phyloP scores from a whole-genome alignment of 2,797 vertebrate species.

The Falco novaeseelandiae region DNA sequence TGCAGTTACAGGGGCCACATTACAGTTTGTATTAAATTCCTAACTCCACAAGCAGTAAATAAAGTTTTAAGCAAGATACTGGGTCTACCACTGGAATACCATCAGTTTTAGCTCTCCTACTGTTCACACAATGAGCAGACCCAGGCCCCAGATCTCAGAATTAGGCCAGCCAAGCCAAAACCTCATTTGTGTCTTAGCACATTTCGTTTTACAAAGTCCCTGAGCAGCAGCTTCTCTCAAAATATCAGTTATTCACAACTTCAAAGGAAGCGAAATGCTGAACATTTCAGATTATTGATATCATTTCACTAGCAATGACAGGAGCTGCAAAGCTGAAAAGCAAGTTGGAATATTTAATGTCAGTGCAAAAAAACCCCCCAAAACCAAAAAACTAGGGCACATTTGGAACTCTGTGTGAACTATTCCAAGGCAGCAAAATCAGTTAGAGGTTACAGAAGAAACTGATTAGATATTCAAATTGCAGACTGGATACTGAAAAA shows the following conservation, averaged over 20 bases:
- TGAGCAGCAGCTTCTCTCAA: neutral
- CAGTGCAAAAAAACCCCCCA: neutral
- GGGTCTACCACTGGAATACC: neutral
- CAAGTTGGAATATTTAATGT: neutral
- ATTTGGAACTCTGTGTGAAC: neutral
- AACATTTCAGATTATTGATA: slow-evolving; percentile 12
- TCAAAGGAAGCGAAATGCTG: slow-evolving; percentile 6
- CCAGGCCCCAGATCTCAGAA: neutral
- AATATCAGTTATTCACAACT: neutral
- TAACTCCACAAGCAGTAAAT: neutral
- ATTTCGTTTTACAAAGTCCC: neutral
- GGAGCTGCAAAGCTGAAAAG: slow-evolving; percentile 6
- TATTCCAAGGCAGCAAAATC: neutral
- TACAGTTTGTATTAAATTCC: neutral
- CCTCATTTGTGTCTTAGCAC: neutral
- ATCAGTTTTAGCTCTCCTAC: neutral
- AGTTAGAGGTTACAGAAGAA: neutral
- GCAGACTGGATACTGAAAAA: slow-evolving; percentile 48
- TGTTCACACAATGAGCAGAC: neutral
- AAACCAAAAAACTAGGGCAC: neutral
- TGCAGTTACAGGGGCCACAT: neutral
- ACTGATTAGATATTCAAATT: slow-evolving; percentile 39
- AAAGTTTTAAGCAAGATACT: neutral
- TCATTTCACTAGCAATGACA: neutral
- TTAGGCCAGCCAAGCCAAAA: neutral